Base-by-base conservation (phyloP, 1,140 invertebrate species). In the Sarcophaga peregrina region DNA sequence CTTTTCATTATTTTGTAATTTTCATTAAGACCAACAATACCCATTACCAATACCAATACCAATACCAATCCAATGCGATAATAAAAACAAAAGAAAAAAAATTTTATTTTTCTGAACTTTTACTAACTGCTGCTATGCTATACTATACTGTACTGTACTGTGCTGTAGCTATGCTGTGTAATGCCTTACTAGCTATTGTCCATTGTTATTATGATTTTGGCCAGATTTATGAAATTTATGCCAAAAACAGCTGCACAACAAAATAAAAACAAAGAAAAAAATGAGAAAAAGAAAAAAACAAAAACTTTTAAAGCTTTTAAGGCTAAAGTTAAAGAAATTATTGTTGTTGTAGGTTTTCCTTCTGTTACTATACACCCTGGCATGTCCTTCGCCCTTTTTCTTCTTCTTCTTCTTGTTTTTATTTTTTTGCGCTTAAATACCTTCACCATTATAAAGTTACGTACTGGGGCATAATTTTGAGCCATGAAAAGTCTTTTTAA, bases 1-100 rank as follows among this genome's bases (percentile, higher is more conserved):
- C 62, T 68, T 37, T 68, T 68, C 62, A 68, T 68, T 68, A 68
- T 68, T 68, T 25, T 68, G 62, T n/a, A 68, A 68, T 68, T 25
- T 68, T 68, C n/a, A 62, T 68, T 68, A 68, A 52, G 8, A 2
- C 4, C 25, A 37, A 37, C 13, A 52, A 52, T 10, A 13, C 50
- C 50, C 1, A 52, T 52, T n/a, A n/a, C n/a, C n/a, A n/a, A n/a
- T n/a, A n/a, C n/a, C n/a, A n/a, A n/a, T n/a, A n/a, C n/a, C n/a
- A n/a, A n/a, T n/a, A n/a, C 50, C 13, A 10, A 10, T 52, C 50
- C 50, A 10, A 37, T 37, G 25, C 25, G 4, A 37, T 37, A 37
- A 37, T 37, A 37, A 37, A 37, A 37, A 37, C 25, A 37, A 37
- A 37, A 37, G 25, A 37, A 37, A 37, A 37, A 37, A 37, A 37